These are phyloP conservation scores for Heteronetta atricapilla DNA, from an alignment of 2,113 vertebrate species.

Conservation along the genomic window DNA sequence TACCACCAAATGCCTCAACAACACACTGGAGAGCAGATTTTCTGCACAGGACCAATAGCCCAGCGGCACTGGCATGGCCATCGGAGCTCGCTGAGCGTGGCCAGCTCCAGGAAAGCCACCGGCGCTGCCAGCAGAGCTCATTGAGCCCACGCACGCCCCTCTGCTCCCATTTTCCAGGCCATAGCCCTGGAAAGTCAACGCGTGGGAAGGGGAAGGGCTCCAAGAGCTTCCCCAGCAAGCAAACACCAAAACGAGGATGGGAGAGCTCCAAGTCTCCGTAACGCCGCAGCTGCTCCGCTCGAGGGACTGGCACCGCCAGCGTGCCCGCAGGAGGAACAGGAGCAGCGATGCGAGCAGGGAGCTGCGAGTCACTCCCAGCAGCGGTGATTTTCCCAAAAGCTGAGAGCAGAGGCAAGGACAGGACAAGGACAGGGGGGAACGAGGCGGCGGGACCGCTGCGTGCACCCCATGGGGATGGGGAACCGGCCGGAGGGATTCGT, in stretches of 20 bases:
- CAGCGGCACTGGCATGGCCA: not conserved
- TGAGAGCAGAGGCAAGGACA: not conserved
- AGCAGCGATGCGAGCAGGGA: not conserved
- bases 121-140: not conserved
- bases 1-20: not conserved
- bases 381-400: not conserved
- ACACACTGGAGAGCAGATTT: not conserved
- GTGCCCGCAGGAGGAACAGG: not conserved
- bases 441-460: not conserved
- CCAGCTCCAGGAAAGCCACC: slow-evolving; percentile 14
- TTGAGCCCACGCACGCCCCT: not conserved
- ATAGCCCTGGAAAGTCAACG: not conserved
- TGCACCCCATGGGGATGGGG: slow-evolving; percentile 3
- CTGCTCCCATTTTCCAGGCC: not conserved
- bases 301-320: not conserved
- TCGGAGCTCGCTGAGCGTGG: not conserved
- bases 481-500: not conserved
- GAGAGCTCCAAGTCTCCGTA: slow-evolving; percentile 32
- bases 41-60: fast-evolving
- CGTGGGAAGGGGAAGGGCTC: not conserved
- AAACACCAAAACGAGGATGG: slow-evolving; percentile 18
- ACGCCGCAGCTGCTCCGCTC: slow-evolving; percentile 55
- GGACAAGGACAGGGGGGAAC: not conserved
- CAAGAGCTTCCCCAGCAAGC: slow-evolving; percentile 39
- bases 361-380: not conserved